Base-by-base conservation (phyloP, 2,113 vertebrate species). In the Melozone crissalis region DNA sequence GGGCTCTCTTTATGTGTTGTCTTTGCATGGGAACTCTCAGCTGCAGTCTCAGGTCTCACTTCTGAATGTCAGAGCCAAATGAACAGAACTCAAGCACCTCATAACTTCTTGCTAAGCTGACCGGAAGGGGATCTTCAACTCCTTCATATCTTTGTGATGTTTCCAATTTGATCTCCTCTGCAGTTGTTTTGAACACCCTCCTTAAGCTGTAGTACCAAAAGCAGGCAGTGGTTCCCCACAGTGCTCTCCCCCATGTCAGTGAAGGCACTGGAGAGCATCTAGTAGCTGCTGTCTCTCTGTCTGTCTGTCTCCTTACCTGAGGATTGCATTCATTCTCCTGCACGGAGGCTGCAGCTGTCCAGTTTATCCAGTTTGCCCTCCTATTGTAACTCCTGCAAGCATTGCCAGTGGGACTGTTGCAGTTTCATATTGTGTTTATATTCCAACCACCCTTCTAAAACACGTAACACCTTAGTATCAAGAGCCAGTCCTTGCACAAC, bases 161-260 rank as follows among this genome's bases (percentile, higher is more conserved):
- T 85, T 68, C 20, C 35, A 24, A 5, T 20, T 75, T 18, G 46
- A 15, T 39, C 9, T 72, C 39, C 6, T 74, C 30, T 66, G 2
- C 18, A 7, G 9, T 14, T 33, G 47, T 65, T 77, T 67, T 27
- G 52, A 83, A 77, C 24, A 2, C 21, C 2, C 5, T 68, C 21
- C 13, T 55, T 73, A 59, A 65, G 30, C 33, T 47, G 47, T 7
- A 63, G 19, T 66, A 52, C 43, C 19, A 41, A 49, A 78, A 61
- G 3, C 27, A 69, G 66, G 9, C 68, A 33, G 63, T 37, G 11
- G 7, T 51, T 35, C 46, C 51, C 43, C 54, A 4, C 26, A 20
- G 2, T 1, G 1, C 10, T 41, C 19, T 66, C 28, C 51, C 31
- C 9, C 4, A 3, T 7, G 16, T 23, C 43, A 37, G 0, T 26